Evolutionary conservation across 2,113 vertebrate genomes (phyloP).

Genomic region (Machaerirhynchus nigripectus): DNA sequence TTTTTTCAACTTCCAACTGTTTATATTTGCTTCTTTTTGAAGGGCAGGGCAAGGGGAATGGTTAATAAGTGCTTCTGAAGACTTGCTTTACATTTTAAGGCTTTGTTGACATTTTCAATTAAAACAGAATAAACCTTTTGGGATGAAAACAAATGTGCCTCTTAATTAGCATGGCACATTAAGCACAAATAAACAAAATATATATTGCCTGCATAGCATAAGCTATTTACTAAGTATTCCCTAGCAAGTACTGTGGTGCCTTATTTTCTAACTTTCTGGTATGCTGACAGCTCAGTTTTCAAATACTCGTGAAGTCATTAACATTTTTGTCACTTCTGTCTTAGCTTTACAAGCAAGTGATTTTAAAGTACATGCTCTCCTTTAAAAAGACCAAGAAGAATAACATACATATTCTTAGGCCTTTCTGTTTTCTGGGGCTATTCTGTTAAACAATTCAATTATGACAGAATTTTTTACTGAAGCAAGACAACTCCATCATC

Average conservation of each 20-base stretch:
- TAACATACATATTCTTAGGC: background rate
- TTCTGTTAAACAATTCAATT: background rate
- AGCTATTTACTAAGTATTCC: background rate
- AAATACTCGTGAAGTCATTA: background rate
- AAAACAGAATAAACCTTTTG: background rate
- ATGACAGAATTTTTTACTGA: background rate
- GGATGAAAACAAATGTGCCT: background rate
- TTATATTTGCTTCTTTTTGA: background rate
- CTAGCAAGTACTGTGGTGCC: background rate
- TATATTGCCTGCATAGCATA: background rate
- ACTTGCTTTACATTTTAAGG: background rate
- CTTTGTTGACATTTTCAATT: background rate
- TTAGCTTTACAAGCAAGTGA: background rate
- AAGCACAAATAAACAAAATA: background rate
- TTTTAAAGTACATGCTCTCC: background rate
- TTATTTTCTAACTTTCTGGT: background rate
- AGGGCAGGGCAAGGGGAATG: background rate
- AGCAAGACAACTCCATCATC: background rate
- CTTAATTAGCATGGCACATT: background rate
- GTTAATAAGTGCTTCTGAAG: background rate
- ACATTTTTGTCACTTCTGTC: background rate
- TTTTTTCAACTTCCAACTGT: background rate
- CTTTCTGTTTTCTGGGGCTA: background rate
- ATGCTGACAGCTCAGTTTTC: background rate
- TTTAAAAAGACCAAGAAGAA: background rate